Evolutionary conservation across 2,888 invertebrate species (phyloP).

Genomic region (Mellilla xanthometata): DNA sequence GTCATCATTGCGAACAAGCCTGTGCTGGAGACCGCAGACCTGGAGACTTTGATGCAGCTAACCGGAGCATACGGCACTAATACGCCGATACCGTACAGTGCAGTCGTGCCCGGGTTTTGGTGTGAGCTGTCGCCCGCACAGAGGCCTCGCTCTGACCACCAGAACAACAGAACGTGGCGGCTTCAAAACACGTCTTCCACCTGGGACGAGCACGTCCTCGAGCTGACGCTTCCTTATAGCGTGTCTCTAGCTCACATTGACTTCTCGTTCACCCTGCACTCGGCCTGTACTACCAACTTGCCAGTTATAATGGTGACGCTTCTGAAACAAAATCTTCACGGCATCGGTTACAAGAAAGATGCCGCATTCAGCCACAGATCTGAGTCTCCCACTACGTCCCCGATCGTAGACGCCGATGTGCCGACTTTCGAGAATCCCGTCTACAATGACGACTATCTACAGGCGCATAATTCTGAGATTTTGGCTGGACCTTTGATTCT

Average conservation of each 20-base stretch:
- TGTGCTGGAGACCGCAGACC: slow-evolving; percentile 81
- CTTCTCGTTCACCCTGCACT: slow-evolving; percentile 92
- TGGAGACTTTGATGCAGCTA: slow-evolving; percentile 87
- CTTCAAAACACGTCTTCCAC: slow-evolving; percentile 94
- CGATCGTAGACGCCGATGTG: slow-evolving; percentile 61
- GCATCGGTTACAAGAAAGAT: slow-evolving; percentile 79
- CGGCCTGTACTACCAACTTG: slow-evolving; percentile 87
- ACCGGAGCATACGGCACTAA: slow-evolving; percentile 88
- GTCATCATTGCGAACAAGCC: slow-evolving; percentile 83
- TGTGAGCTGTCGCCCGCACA: slow-evolving; percentile 96
- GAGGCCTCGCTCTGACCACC: slow-evolving; percentile 93
- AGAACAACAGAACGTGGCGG: slow-evolving; percentile 94
- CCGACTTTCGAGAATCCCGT: slow-evolving; percentile 87
- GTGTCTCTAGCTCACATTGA: slow-evolving; percentile 94
- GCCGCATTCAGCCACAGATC: slow-evolving; percentile 69
- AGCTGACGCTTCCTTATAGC: slow-evolving; percentile 91
- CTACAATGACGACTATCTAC: slow-evolving; percentile 89
- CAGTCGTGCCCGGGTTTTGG: slow-evolving; percentile 97
- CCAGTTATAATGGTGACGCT: slow-evolving; percentile 90
- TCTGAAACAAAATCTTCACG: slow-evolving; percentile 83
- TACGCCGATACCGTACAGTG: slow-evolving; percentile 86
- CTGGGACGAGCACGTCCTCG: slow-evolving; percentile 96
- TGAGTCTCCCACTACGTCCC: slow-evolving; percentile 65
- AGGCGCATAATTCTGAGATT: slow-evolving; percentile 94
- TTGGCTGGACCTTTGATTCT: slow-evolving; percentile 94